Base-by-base conservation (phyloP, 2,797 vertebrate species). In the Columba guinea region DNA sequence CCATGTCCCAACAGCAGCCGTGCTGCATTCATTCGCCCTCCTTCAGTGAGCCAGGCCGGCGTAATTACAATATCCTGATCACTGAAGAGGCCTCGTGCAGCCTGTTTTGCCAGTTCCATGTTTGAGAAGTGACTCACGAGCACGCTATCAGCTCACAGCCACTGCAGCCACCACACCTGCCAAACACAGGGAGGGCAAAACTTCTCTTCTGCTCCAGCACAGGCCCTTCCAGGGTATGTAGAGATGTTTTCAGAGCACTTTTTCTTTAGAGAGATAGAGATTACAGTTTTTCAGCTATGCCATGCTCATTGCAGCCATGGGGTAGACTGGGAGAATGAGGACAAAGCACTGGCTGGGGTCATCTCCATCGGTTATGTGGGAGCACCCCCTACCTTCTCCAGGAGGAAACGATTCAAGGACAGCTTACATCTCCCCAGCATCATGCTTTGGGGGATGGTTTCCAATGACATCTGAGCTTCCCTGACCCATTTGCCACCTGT, bases 111-210 rank as follows among this genome's bases (percentile, higher is more conserved):
- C 83, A 91, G 90, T 74, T 85, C 32, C 60, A 65, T 71, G 88
- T 82, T 91, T 87, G 49, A 93, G 62, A 17, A 91, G 84, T 96
- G 95, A 96, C 90, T 96, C 96, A 93, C 5, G 44, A 92, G 71
- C 79, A 58, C 32, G 0, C 62, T 60, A 52, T 77, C 83, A 59
- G 37, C 53, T 82, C 68, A 30, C 55, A 51, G 60, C 81, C 4
- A 1, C 80, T 32, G 60, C 88, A 35, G 56, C 39, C 65, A 30
- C 67, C 24, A 19, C 5, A 5, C 71, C 85, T 92, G 85, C 87
- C 82, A 83, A 90, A 77, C 63, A 27, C 19, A 2, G 0, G 37
- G 68, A 26, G n/a, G 11, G 39, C 30, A 41, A 90, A 55, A 85
- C 59, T 49, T 75, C 80, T 68, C 68, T 64, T 65, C 60, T 79